phyloP scores from a whole-genome alignment of 2,888 invertebrate genomes.

The Acanthosepion pharaonis region DNA sequence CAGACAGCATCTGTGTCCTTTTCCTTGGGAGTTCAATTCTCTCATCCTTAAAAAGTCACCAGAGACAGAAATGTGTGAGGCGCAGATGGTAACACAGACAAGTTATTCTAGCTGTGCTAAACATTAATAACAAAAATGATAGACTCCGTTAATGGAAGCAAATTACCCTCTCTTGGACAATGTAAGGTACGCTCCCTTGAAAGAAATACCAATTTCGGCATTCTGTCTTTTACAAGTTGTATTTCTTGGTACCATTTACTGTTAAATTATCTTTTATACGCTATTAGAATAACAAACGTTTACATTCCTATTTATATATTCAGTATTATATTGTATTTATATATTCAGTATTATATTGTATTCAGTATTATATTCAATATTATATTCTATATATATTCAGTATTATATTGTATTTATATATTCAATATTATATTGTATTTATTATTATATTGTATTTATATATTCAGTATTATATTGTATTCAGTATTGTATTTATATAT shows the following conservation, averaged over 20 bases:
- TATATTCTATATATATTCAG: no score
- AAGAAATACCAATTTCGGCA: neutral
- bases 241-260: neutral
- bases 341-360: no score
- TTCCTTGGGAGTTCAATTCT: neutral
- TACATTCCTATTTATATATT: no score
- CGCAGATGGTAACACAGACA: neutral
- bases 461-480: no score
- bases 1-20: neutral
- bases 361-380: no score
- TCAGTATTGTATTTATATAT: no score
- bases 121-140: neutral
- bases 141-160: neutral
- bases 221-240: neutral
- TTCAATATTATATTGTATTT: no score
- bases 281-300: no score
- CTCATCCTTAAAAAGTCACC: neutral
- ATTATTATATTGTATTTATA: no score
- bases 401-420: no score
- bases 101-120: neutral
- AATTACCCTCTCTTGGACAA: neutral
- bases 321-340: no score
- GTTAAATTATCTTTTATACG: neutral
- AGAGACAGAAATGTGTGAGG: neutral
- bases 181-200: neutral